Percentiles rank a stretch among this genome's conserved stretches.
Conservation (phyloP, 2,113 vertebrate species). For the Anoplopoma fimbria region DNA sequence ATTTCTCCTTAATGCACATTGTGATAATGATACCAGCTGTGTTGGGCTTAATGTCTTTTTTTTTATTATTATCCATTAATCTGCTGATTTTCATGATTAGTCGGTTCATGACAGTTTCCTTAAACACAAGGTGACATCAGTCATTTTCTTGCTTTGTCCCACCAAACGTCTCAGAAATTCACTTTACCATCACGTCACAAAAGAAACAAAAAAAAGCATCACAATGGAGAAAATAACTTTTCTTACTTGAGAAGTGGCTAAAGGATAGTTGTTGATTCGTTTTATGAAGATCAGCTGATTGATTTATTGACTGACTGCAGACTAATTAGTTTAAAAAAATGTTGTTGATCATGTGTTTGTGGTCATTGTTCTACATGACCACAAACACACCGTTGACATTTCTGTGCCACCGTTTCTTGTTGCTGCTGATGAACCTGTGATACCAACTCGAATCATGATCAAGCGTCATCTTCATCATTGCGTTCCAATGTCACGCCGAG, state of each 20-base stretch:
- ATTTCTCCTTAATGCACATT: neutral
- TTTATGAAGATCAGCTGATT: neutral
- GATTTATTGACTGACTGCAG: too few relatives aligned
- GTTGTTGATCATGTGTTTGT: too few relatives aligned
- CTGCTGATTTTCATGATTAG: neutral
- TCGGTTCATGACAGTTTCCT: neutral
- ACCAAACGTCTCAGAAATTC: neutral
- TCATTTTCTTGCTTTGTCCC: neutral
- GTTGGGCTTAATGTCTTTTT: too few relatives aligned
- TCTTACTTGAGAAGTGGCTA: neutral
- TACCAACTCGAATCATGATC: neutral
- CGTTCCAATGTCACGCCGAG: too few relatives aligned
- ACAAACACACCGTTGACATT: neutral
- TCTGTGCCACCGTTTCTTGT: too few relatives aligned
- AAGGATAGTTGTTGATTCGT: neutral
- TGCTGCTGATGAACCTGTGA: neutral
- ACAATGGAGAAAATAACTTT: neutral
- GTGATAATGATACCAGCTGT: neutral
- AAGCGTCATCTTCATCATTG: neutral
- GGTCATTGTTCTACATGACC: too few relatives aligned
- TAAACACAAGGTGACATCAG: neutral
- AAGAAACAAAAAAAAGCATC: neutral
- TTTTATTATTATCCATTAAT: neutral
- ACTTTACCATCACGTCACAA: neutral
- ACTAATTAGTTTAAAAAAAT: neutral